Percentiles rank a stretch among this genome's conserved stretches.
Conservation (phyloP, 2,113 vertebrate species). For the Oryzias javanicus region DNA sequence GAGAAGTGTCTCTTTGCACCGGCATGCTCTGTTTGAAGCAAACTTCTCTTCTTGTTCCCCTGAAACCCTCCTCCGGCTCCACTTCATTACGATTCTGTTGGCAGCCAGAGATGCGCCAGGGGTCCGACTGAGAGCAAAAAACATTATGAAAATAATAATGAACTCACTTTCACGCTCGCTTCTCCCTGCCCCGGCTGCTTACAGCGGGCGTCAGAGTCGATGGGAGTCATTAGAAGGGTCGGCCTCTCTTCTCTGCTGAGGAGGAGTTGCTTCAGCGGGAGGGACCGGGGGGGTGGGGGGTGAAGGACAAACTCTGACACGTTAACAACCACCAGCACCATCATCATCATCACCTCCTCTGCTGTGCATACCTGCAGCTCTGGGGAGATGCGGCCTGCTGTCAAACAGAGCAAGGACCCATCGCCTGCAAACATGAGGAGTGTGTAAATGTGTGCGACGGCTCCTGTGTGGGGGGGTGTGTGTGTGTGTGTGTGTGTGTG, state of each 20-base stretch:
- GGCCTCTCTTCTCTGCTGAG: constrained; percentile 50
- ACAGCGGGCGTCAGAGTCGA: constrained; percentile 45
- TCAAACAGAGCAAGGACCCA: constrained; percentile 63
- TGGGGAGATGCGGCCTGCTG: constrained; percentile 60
- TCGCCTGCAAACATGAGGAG: constrained; percentile 25
- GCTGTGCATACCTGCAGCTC: constrained; percentile 48
- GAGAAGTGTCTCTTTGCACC: constrained; percentile 23
- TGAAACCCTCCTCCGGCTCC: constrained; percentile 16
- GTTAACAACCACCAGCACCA: constrained; percentile 59
- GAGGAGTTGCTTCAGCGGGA: constrained; percentile 49
- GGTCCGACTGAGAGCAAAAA: constrained; percentile 49
- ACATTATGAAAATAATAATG: constrained; percentile 72
- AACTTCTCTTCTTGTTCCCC: constrained; percentile 23
- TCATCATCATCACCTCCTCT: constrained; percentile 27
- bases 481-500: background rate
- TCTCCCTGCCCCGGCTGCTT: constrained; percentile 57
- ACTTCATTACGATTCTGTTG: constrained; percentile 62
- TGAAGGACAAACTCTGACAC: constrained; percentile 41
- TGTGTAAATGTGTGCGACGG: constrained; percentile 35
- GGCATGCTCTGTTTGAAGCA: constrained; percentile 39
- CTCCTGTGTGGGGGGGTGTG: constrained; percentile 15
- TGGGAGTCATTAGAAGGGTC: constrained; percentile 70
- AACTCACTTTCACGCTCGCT: constrained; percentile 59
- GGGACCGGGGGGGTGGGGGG: constrained; percentile 29
- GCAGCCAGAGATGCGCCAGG: constrained; percentile 31